A percentile compares a stretch with the other conserved stretches of the same genome.
Evolutionary conservation across 2,113 vertebrate species (phyloP).

Genomic region (Cephalopterus ornatus): DNA sequence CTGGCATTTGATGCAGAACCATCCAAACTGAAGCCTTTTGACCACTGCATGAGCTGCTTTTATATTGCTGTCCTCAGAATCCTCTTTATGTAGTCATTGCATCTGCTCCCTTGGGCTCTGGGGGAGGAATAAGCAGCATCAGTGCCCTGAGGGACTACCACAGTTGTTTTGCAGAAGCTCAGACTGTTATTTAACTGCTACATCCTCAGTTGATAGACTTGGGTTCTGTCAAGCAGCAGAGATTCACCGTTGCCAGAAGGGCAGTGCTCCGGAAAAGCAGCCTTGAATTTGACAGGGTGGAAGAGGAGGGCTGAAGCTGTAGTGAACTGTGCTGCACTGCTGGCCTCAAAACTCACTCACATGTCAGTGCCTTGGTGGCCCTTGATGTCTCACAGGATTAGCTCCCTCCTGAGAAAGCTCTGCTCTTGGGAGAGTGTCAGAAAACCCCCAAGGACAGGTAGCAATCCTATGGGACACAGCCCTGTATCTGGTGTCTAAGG

Average conservation of each 20-base stretch:
- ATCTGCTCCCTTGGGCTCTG: neutral
- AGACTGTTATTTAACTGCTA: neutral
- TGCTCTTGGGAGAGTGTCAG: neutral
- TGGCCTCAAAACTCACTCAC: neutral
- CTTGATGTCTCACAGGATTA: neutral
- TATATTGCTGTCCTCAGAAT: neutral
- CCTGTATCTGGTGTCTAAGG: neutral
- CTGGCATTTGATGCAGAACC: neutral
- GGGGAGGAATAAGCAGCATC: neutral
- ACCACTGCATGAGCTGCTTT: neutral
- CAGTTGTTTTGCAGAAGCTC: neutral
- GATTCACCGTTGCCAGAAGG: neutral
- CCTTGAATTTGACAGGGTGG: neutral
- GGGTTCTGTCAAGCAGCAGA: neutral
- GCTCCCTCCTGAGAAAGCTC: neutral
- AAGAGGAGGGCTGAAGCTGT: neutral
- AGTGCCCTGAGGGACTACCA: neutral
- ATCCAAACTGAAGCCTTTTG: neutral
- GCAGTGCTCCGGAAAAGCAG: neutral
- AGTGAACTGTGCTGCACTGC: neutral
- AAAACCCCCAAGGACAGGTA: neutral
- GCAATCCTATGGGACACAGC: neutral
- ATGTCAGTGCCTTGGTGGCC: accelerated
- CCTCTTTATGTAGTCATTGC: neutral
- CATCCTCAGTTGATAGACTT: neutral